Evolutionary conservation across 2,113 vertebrate species (phyloP).

Genomic region (Phalacrocorax pelagicus): DNA sequence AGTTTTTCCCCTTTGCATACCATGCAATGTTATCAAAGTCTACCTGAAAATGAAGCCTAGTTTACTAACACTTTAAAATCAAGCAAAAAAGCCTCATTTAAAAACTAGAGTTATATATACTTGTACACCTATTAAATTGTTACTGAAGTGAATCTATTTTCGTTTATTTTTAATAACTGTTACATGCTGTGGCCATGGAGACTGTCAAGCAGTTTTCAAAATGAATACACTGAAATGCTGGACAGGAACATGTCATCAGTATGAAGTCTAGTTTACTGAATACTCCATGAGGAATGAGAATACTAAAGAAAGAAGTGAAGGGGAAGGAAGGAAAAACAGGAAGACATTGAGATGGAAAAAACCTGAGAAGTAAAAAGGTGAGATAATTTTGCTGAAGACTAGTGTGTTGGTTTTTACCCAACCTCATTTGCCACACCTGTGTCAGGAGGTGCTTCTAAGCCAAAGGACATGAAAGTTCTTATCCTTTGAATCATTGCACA

Average conservation of each 20-base stretch:
- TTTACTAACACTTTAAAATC: background rate
- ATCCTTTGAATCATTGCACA: background rate
- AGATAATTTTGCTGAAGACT: background rate
- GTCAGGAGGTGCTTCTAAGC: background rate
- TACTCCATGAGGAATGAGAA: background rate
- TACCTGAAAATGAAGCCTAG: background rate
- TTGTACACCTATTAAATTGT: background rate
- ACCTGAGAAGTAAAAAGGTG: background rate
- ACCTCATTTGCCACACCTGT: background rate
- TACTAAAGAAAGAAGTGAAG: background rate
- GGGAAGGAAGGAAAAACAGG: background rate
- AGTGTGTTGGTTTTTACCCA: background rate
- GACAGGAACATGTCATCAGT: background rate
- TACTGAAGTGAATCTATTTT: background rate
- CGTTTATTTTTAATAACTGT: background rate
- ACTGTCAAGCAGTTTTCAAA: background rate
- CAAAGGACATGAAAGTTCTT: background rate
- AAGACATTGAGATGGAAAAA: background rate
- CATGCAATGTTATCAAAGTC: background rate
- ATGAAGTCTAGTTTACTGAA: background rate
- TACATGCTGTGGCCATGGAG: background rate
- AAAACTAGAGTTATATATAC: background rate
- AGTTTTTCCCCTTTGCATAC: too few species aligned
- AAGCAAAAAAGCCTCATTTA: background rate
- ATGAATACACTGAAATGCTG: background rate